phyloP scores from a whole-genome alignment of 2,797 vertebrate species.

The Danio tinwini region DNA sequence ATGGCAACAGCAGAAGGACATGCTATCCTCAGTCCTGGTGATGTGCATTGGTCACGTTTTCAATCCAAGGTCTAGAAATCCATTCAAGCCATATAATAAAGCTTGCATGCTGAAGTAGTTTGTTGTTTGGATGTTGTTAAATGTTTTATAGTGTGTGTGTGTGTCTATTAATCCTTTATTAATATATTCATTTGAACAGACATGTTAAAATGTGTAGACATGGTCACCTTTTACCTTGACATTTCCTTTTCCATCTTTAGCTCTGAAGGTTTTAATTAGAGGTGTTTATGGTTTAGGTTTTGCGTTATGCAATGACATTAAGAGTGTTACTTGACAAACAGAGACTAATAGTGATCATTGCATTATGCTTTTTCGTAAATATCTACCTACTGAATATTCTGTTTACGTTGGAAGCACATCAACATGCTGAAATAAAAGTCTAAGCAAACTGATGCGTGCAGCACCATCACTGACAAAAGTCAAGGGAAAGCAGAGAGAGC shows the following conservation, averaged over 20 bases:
- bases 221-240: neutral
- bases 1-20: conserved; percentile 61
- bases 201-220: neutral
- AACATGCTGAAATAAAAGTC: no score
- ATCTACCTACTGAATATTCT: no score
- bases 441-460: no score
- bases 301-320: neutral
- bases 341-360: neutral
- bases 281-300: neutral
- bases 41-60: conserved; percentile 34
- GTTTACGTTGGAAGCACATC: no score
- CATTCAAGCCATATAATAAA: conserved; percentile 14
- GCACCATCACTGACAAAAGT: no score
- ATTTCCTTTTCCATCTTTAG: neutral
- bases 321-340: neutral
- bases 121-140: neutral
- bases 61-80: conserved; percentile 15
- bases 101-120: conserved; percentile 3
- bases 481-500: no score
- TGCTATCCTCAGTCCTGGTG: conserved; percentile 46
- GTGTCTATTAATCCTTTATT: neutral
- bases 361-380: neutral
- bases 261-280: neutral
- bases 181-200: neutral
- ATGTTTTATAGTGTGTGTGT: neutral